Base-by-base conservation (phyloP, 2,797 vertebrate genomes). In the Leptoclinus maculatus region DNA sequence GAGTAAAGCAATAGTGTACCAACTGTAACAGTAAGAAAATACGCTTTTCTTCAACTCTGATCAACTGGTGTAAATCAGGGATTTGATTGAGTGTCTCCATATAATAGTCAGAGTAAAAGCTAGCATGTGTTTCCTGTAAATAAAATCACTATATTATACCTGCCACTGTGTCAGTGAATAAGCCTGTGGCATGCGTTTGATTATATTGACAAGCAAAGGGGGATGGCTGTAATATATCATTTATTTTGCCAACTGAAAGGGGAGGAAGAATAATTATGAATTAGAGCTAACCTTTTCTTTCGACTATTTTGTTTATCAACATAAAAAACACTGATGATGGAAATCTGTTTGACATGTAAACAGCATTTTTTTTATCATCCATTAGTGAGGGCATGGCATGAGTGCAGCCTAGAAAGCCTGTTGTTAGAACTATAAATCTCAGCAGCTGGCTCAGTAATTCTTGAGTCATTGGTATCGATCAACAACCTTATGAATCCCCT, bases 341-440 rank as follows among this genome's bases (percentile, higher is more conserved):
- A 68, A 83, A 60, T 27, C 23, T 65, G 34, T 47, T 66, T 4
- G 16, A 76, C 41, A 62, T 41, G 34, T 76, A 73, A 84, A 74
- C 51, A 12, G 21, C 51, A 23, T 75, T 80, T 78, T 5, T 27
- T 78, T 5, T 27, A 47, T 65, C 11, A 36, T 70, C 62, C 51
- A 43, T 71, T 39, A 80, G 12, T 41, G 21, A 13, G 23, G 43
- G 60, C 69, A 51, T 23, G 56, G 66, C 67, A n/a, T 57, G 32
- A 76, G 34, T 66, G 32, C 29, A 21, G 62, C 64, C 29, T 7
- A 69, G 51, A 74, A 29, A 69, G 62, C 23, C 14, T 29, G 68
- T 63, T 66, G 62, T 73, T 16, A 67, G 74, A 65, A 25, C 25
- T 58, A 81, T 84, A 89, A 80, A 84, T 88, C 81, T 86, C 53